Evolutionary conservation across 2,888 invertebrate genomes (phyloP), one percentile per base, ranked within the genome.

Genomic region (Rhaphigaster nebulosa): DNA sequence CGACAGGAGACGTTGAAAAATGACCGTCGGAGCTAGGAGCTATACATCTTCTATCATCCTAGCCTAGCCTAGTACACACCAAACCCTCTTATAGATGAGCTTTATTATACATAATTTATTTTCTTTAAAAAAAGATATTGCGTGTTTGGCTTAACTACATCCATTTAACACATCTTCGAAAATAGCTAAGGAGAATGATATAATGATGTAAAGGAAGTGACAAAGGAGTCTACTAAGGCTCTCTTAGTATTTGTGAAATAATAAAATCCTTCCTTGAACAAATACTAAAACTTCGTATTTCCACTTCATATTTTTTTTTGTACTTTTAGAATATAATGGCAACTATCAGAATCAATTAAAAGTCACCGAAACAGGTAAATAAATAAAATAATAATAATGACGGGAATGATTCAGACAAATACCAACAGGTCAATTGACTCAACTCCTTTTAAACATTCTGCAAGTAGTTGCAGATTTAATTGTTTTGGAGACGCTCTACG

Each of bases 81-180:
- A 20, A 76, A 38, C 70, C 18, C 70, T 38, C 34, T 38, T 38
- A 38, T 76, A 23, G 70, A 12, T 29, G 20, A 38, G 20, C 38
- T 76, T 38, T 38, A 38, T 76, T 76, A 6, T 20, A 76, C 38
- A 38, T 38, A 34, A 23, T 34, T 76, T 76, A 38, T 76, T 76
- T 76, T 76, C 38, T 76, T 34, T 76, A 76, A 76, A 38, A 76
- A 76, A 76, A 76, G 38, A 70, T 70, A 38, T 70, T 70, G 70
- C 70, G 70, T 20, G 20, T 38, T 76, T 6, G 38, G 70, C 70
- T 76, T 76, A 76, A 76, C 70, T 38, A 76, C 38, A 76, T 38
- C 38, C 70, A 76, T 76, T 76, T 76, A 76, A 76, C 70, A 76
- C 70, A 23, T 65, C 29, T 76, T 76, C 70, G 5, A 38, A 76